These are phyloP conservation scores for Heteractis magnifica DNA, from an alignment of 92 coral and sea anemone species.

Conservation along the genomic window DNA sequence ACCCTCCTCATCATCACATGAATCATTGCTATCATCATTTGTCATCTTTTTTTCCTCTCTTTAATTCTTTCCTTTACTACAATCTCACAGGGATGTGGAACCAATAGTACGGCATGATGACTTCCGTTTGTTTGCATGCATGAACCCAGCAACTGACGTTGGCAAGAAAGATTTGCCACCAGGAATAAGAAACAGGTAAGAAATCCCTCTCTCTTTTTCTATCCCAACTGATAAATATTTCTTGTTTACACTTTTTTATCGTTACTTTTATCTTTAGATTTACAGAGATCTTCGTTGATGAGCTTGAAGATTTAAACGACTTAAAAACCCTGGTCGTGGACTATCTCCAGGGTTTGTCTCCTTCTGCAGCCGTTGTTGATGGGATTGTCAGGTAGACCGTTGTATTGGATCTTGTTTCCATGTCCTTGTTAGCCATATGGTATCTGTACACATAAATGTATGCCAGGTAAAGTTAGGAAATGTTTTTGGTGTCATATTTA, in stretches of 20 bases:
- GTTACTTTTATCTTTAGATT: constrained; percentile 46
- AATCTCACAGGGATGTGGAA: constrained; percentile 70
- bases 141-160: constrained; percentile 99
- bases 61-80: not conserved
- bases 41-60: not conserved
- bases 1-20: not conserved
- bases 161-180: constrained; percentile 94
- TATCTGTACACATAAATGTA: no score
- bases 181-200: constrained; percentile 91
- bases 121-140: constrained; percentile 94
- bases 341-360: constrained; percentile 86
- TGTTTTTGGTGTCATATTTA: constrained; percentile 9
- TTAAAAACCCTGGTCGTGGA: constrained; percentile 83
- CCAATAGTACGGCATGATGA: constrained; percentile 82
- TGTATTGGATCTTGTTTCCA: not conserved
- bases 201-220: no score
- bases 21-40: not conserved
- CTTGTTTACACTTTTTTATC: not conserved
- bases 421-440: no score
- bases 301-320: constrained; percentile 77
- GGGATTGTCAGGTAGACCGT: constrained; percentile 85
- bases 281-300: constrained; percentile 93
- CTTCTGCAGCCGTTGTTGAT: constrained; percentile 79
- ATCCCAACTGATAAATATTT: not conserved
- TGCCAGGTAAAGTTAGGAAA: not conserved